These are phyloP conservation scores for Amphimallon solstitiale DNA, from an alignment of 2,888 invertebrate genomes.

Conservation along the genomic window DNA sequence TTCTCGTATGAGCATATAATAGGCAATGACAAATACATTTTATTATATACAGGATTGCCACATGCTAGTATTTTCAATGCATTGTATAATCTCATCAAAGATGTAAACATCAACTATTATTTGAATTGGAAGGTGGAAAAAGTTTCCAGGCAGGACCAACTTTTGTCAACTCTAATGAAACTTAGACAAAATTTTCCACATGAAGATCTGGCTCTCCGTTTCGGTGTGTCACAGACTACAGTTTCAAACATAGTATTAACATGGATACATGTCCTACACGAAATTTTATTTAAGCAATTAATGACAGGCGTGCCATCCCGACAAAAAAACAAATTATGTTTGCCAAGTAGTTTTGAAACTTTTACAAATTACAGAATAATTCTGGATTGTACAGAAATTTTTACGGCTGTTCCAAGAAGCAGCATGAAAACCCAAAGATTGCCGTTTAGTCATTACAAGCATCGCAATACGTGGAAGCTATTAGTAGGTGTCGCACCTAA, in stretches of 20 bases:
- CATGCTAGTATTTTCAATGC: constrained; percentile 34
- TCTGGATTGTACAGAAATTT: constrained; percentile 44
- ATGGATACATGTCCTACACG: constrained; percentile 45
- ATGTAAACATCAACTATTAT: constrained; percentile 39
- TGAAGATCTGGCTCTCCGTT: constrained; percentile 43
- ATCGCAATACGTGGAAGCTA: constrained; percentile 48
- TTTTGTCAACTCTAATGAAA: constrained; percentile 45
- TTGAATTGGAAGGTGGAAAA: constrained; percentile 36
- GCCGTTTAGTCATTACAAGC: constrained; percentile 48
- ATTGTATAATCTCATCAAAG: constrained; percentile 24
- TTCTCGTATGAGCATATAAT: no score
- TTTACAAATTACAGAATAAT: constrained; percentile 47
- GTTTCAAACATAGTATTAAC: constrained; percentile 30
- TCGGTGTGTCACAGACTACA: constrained; percentile 39
- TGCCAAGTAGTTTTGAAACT: constrained; percentile 41
- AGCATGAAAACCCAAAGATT: constrained; percentile 39
- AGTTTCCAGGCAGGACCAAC: constrained; percentile 40
- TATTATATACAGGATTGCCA: constrained; percentile 44
- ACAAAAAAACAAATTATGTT: constrained; percentile 44
- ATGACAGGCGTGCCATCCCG: constrained; percentile 43
- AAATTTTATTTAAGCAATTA: constrained; percentile 43
- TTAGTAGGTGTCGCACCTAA: constrained; percentile 51
- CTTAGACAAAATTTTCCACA: constrained; percentile 42
- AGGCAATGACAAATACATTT: no score
- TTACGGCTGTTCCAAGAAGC: constrained; percentile 36